Evolutionary conservation across 2,113 vertebrate genomes (phyloP).

Genomic region (Corythornis cristatus): DNA sequence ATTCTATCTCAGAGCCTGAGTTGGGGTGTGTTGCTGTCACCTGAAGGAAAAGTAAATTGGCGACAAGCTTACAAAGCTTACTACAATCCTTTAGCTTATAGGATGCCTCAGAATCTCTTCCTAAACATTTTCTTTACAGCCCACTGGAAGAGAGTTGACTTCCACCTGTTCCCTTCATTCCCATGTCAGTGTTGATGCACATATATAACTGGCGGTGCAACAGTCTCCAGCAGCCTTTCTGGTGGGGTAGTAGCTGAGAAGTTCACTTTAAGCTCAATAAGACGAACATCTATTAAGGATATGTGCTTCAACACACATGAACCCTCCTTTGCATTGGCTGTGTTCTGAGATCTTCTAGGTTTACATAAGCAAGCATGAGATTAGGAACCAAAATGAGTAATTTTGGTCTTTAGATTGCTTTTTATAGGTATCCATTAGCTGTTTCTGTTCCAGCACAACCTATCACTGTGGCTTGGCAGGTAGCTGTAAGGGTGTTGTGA

Average conservation of each 20-base stretch:
- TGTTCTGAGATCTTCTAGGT: background rate
- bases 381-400: background rate
- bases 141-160: background rate
- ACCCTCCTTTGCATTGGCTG: background rate
- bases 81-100: background rate
- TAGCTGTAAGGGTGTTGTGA: background rate
- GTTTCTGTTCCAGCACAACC: background rate
- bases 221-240: background rate
- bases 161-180: background rate
- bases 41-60: background rate
- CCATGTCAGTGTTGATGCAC: background rate
- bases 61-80: background rate
- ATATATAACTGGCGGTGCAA: background rate
- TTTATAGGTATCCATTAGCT: background rate
- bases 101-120: background rate
- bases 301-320: background rate
- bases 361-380: background rate
- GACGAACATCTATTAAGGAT: background rate
- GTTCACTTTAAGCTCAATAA: background rate
- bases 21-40: background rate
- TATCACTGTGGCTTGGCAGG: background rate
- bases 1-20: background rate
- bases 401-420: background rate
- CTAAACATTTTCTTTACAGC: background rate
- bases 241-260: background rate